Base-by-base conservation (phyloP, 2,797 vertebrate species). In the Acomys russatus region DNA sequence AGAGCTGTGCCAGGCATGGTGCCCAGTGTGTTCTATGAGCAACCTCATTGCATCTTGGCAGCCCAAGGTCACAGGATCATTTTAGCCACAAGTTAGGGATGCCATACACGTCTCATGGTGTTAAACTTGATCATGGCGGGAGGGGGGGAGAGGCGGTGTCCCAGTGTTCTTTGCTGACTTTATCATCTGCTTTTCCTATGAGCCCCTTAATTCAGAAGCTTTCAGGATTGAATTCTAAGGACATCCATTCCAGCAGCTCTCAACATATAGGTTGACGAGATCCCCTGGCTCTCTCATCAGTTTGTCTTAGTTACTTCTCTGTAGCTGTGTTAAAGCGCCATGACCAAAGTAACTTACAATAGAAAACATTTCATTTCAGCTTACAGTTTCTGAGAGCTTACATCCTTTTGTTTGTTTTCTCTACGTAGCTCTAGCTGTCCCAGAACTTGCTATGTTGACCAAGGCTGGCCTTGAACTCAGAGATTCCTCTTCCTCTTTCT, bases 21-120 rank as follows among this genome's bases (percentile, higher is more conserved):
- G 0, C n/a, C 8, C 30, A 25, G 14, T 6, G 6, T 0, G 4
- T 63, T 5, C 68, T 51, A 0, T 0, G 33, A 59, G n/a, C 22
- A 5, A 28, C 25, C 35, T 76, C 9, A 3, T 11, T 23, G n/a
- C 9, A 0, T 89, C 74, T 86, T 23, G 61, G 59, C 61, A 33
- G 9, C 12, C 28, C 6, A 63, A 17, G 18, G 64, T 59, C 68
- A 88, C 49, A 51, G 56, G 68, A 59, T 25, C 33, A 59, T 70
- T 70, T 28, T 59, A 9, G 80, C 23, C 30, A 7, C 56, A 3
- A 9, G 33, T 63, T 20, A 71, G 66, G 9, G 14, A n/a, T 35
- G 8, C 22, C 23, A 84, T 82, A 28, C 20, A 66, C 22, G 23
- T 44, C 59, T 73, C 68, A 38, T 3, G 25, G 30, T 59, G 20